Evolutionary conservation across 2,888 invertebrate genomes (phyloP).

Genomic region (Scotopteryx bipunctaria): DNA sequence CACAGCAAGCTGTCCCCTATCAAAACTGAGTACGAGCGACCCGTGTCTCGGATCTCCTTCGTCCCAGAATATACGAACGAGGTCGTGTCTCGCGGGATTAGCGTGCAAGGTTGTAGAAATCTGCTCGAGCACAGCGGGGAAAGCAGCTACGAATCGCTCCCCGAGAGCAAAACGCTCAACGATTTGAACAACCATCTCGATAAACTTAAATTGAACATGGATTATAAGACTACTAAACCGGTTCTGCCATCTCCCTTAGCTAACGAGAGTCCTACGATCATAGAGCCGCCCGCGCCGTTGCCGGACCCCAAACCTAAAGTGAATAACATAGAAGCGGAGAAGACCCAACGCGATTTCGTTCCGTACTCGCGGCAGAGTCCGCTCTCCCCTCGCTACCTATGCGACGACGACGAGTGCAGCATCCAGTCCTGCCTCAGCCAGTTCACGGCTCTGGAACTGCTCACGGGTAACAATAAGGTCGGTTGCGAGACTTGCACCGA

Average conservation of each 20-base stretch:
- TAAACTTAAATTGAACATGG: conserved; percentile 65
- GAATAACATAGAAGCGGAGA: conserved; percentile 61
- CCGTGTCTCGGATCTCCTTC: conserved; percentile 65
- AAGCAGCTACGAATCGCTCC: conserved; percentile 63
- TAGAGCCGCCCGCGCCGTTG: conserved; percentile 45
- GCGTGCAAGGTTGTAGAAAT: conserved; percentile 65
- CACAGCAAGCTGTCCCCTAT: conserved; percentile 63
- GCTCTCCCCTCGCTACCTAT: conserved; percentile 86
- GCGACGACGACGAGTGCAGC: conserved; percentile 91
- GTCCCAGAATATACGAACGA: conserved; percentile 71
- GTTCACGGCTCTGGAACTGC: conserved; percentile 94
- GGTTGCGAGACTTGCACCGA: conserved; percentile 95
- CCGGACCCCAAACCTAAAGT: conserved; percentile 58
- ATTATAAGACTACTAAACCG: conserved; percentile 49
- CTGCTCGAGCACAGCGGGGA: conserved; percentile 68
- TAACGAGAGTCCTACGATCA: conserved; percentile 40
- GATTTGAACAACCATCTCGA: conserved; percentile 63
- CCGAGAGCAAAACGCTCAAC: conserved; percentile 55
- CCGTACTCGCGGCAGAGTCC: conserved; percentile 72
- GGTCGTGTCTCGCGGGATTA: conserved; percentile 70
- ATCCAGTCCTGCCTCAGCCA: conserved; percentile 95
- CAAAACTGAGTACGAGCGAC: conserved; percentile 66
- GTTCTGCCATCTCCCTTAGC: conserved; percentile 55
- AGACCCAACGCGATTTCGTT: conserved; percentile 58
- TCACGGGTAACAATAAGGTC: conserved; percentile 96